A percentile compares a stretch with the other conserved stretches of the same genome.
phyloP scores from a whole-genome alignment of 37 sponge, comb jelly and placozoan species.

The Amphimedon queenslandica region DNA sequence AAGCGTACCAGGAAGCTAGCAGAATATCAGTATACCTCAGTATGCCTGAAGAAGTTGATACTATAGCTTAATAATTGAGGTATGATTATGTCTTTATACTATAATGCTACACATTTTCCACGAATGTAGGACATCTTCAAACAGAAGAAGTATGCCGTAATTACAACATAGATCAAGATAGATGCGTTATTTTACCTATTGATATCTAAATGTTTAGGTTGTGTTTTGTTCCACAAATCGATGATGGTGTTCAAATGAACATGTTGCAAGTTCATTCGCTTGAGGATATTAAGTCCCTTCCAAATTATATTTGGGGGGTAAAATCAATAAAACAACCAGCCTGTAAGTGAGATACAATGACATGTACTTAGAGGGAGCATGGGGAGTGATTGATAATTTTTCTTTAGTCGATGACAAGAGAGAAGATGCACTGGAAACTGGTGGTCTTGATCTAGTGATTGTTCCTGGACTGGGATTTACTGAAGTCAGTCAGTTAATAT shows the following conservation, averaged over 20 bases:
- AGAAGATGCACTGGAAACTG: constrained; percentile 56
- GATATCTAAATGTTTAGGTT: constrained; percentile 5
- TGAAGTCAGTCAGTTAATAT: constrained; percentile 36
- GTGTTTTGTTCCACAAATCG: constrained; percentile 70
- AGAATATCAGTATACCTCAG: constrained; percentile 74
- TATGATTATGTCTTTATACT: neutral
- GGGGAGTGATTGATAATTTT: too few species aligned
- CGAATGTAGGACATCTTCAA: constrained; percentile 52
- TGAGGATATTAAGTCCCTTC: constrained; percentile 62
- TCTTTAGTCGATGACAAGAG: constrained; percentile 54
- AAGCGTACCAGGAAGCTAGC: constrained; percentile 45
- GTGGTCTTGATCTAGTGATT: constrained; percentile 78
- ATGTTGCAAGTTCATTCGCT: constrained; percentile 71
- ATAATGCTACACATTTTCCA: neutral
- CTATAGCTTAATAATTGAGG: constrained; percentile 56
- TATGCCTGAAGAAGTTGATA: constrained; percentile 78
- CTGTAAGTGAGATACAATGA: too few species aligned
- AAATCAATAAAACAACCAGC: constrained; percentile 74
- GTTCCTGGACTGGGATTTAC: constrained; percentile 84
- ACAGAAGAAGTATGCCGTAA: constrained; percentile 23
- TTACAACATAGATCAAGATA: too few species aligned
- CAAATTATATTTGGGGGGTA: constrained; percentile 71
- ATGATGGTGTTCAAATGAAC: constrained; percentile 54
- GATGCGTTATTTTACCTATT: too few species aligned
- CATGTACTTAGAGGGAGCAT: too few species aligned